Base-by-base conservation (phyloP, 2,797 vertebrate species). In the Takifugu rubripes region DNA sequence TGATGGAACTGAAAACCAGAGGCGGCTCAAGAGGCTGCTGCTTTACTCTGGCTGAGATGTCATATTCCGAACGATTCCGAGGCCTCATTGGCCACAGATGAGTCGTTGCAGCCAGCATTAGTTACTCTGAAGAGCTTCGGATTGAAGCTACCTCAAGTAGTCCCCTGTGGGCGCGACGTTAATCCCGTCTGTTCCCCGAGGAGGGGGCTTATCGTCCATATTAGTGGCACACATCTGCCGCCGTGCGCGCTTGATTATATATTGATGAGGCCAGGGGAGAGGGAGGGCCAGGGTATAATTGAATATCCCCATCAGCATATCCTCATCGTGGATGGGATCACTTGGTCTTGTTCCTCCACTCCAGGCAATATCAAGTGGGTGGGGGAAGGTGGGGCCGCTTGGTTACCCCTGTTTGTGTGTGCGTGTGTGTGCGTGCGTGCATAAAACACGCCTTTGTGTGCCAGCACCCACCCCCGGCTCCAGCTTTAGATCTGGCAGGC, bases 211-310 rank as follows among this genome's bases (percentile, higher is more conserved):
- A 79, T 74, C 52, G 17, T 72, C 78, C 79, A 70, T 69, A 78
- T 78, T 83, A 83, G 70, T 58, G 25, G 64, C 78, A 54, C 82
- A 82, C 84, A 88, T 88, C 84, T 87, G 83, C 74, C 53, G 75
- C 75, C 80, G 69, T 69, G 75, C 75, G 70, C 6, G 25, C 76
- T 14, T 77, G 74, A 86, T 89, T 83, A 88, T 81, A 82, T 87
- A 89, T 88, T 86, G 84, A 87, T 88, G 86, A 70, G 52, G 26
- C 7, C 2, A 3, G 45, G 55, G 55, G 54, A 52, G 66, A 12
- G 51, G 54, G 61, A 49, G 12, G 16, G 47, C 72, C 31, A 10
- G 31, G 10, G 7, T 33, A 67, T 84, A 84, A 86, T 86, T 84
- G 75, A 87, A 83, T 70, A 68, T 70, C 67, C 71, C 63, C 73